Evolutionary conservation across 2,888 invertebrate genomes (phyloP), one percentile per base, ranked within the genome.

Genomic region (Ennomos quercinarius): DNA sequence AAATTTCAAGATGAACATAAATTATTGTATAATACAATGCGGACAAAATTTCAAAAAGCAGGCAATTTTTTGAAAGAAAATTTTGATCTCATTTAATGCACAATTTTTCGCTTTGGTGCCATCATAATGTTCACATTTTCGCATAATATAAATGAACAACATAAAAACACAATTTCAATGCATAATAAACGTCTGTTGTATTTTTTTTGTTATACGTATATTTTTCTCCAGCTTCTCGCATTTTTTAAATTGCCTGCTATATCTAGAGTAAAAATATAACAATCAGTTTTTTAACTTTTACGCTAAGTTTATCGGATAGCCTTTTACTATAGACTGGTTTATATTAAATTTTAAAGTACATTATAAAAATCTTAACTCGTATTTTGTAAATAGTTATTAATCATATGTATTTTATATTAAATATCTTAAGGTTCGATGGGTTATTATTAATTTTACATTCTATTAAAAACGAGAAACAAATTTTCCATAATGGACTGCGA

Each of bases 301-400:
- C 59, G 81, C 83, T 91, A 91, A 91, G 91, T 91, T 88, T 88
- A 55, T 60, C 43, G 80, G 82, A 90, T 91, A 92, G 92, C 92
- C 92, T 92, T 27, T 91, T 91, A 89, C 86, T 89, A 92, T 92
- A 91, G 92, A 92, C 92, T 92, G 92, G 91, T 86, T 87, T 89
- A 88, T 87, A 88, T 87, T 89, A 90, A 87, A 84, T 83, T 86
- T 88, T 88, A 88, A 83, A 80, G 87, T 86, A 87, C 80, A 84
- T 85, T 60, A 67, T 77, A 76, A 87, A 76, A 87, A 87, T 81
- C 88, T 87, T 91, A 90, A 91, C 89, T 89, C 80, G 91, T 91
- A 92, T 90, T 88, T 88, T 91, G 92, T 92, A 91, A 88, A 92
- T 92, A 92, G 89, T 87, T 89, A 90, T 83, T 91, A 91, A 91